Percentiles rank a stretch among this genome's conserved stretches.
phyloP scores from a whole-genome alignment of 2,113 vertebrate species.

The Nerophis ophidion region DNA sequence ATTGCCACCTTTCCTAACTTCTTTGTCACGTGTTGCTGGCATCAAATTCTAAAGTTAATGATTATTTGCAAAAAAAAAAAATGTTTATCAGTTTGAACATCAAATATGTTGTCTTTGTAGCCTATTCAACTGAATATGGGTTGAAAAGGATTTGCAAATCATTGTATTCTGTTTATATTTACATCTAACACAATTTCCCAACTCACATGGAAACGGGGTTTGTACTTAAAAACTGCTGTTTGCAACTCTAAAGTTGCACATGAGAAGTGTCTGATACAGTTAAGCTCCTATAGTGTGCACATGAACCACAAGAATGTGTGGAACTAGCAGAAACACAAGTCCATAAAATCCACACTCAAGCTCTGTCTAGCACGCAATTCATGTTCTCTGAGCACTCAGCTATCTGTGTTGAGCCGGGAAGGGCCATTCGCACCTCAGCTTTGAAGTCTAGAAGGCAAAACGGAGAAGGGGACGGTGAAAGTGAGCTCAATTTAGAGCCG shows the following conservation, averaged over 20 bases:
- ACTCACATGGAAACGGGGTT: too few relatives aligned
- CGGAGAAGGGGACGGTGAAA: slow-evolving; percentile 12
- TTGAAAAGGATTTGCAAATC: too few relatives aligned
- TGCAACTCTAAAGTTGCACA: slow-evolving; percentile 1
- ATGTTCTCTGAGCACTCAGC: slow-evolving; percentile 38
- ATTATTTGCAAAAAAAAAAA: too few relatives aligned
- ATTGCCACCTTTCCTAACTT: too few relatives aligned
- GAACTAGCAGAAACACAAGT: slow-evolving; percentile 43
- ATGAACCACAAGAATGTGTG: slow-evolving; percentile 50
- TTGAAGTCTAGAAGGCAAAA: slow-evolving; percentile 29
- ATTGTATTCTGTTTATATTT: too few relatives aligned
- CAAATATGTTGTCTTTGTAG: too few relatives aligned
- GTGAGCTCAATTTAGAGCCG: slow-evolving; percentile 15
- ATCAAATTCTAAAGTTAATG: too few relatives aligned
- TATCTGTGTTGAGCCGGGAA: slow-evolving; percentile 23
- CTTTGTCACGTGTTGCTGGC: too few relatives aligned
- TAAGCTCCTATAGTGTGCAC: slow-evolving; percentile 27
- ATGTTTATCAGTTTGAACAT: too few relatives aligned
- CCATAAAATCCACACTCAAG: slow-evolving; percentile 50
- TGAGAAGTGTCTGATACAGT: slow-evolving; percentile 35
- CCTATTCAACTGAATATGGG: too few relatives aligned
- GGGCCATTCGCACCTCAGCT: slow-evolving; percentile 25
- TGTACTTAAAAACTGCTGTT: background rate
- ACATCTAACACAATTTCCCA: too few relatives aligned
- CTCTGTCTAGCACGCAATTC: slow-evolving; percentile 43